Evolutionary conservation across 2,888 invertebrate genomes (phyloP), one percentile per base, ranked within the genome.

Genomic region (Dusona sp.): DNA sequence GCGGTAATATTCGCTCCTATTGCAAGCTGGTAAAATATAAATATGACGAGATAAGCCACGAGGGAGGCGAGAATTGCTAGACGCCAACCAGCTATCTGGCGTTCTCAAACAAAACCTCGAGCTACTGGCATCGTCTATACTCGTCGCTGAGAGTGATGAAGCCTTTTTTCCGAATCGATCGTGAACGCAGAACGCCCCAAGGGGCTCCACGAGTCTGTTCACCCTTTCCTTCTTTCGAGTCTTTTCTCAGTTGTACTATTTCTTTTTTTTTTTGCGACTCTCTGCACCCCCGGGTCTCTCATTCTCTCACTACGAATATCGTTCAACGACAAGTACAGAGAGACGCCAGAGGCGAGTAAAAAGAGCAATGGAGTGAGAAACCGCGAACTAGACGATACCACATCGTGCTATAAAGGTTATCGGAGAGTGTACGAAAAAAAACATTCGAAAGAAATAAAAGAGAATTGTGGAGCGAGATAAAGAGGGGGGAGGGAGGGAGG

Each of bases 111-210:
- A 74, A 83, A 78, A 78, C 75, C 70, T 73, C 48, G 48, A 77
- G 57, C 36, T 57, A 38, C 57, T 48, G 61, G 68, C 48, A 38
- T 57, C 57, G 65, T 67, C 48, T 74, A 29, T 70, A 64, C 57
- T 51, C 54, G 73, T 57, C 70, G 70, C 79, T 65, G 79, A 79
- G 86, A 82, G 87, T 79, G 86, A 84, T 84, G 78, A 70, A 78
- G 80, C 70, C 65, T 79, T 79, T 85, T 81, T 73, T 74, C 54
- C 67, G 73, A 54, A 88, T 88, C 84, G 88, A 88, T 88, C 75
- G 70, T 45, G 82, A 79, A 77, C 70, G 74, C 73, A 64, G 68
- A 78, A 78, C 19, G 70, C 79, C 86, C 73, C 86, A 36, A 51
- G 86, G 86, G 87, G 81, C 73, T 65, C 70, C n/a, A 7, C 72